These are phyloP conservation scores for Periophthalmodon schlosseri DNA, from an alignment of 2,113 vertebrate species.

Conservation along the genomic window DNA sequence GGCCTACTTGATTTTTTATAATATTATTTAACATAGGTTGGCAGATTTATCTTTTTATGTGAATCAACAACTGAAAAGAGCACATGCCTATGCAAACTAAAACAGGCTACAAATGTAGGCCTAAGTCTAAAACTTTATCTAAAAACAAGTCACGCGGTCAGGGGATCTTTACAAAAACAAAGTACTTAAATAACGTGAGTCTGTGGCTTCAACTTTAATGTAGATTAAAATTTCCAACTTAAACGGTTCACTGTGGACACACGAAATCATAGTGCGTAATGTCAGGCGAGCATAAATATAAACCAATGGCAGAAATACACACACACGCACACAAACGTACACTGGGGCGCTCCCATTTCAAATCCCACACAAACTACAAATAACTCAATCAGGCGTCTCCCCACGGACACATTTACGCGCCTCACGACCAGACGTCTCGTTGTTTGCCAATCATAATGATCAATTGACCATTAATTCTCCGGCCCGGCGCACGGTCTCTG, in stretches of 20 bases:
- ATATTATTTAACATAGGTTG: too few relatives aligned
- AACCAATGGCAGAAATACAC: conserved; percentile 23
- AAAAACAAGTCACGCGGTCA: too few relatives aligned
- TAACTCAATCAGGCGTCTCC: conserved; percentile 64
- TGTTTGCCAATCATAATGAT: conserved; percentile 63
- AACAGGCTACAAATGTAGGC: neutral
- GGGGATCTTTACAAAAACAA: neutral
- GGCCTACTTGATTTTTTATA: too few relatives aligned
- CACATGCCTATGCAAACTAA: neutral
- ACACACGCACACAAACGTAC: conserved; percentile 29
- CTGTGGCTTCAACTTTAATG: too few relatives aligned
- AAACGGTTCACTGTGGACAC: conserved; percentile 36
- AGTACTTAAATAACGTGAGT: neutral
- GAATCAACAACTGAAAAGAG: too few relatives aligned
- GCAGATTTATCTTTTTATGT: too few relatives aligned
- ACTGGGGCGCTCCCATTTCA: conserved; percentile 38
- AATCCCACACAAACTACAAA: conserved; percentile 55
- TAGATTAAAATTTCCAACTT: neutral
- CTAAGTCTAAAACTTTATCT: neutral
- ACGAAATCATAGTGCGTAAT: conserved; percentile 61
- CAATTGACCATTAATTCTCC: conserved; percentile 54
- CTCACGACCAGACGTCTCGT: conserved; percentile 35
- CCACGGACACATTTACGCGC: conserved; percentile 59
- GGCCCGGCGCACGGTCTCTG: conserved; percentile 8
- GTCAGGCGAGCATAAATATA: conserved; percentile 2